phyloP scores from a whole-genome alignment of 2,888 invertebrate species.

The Ophion ellenae region DNA sequence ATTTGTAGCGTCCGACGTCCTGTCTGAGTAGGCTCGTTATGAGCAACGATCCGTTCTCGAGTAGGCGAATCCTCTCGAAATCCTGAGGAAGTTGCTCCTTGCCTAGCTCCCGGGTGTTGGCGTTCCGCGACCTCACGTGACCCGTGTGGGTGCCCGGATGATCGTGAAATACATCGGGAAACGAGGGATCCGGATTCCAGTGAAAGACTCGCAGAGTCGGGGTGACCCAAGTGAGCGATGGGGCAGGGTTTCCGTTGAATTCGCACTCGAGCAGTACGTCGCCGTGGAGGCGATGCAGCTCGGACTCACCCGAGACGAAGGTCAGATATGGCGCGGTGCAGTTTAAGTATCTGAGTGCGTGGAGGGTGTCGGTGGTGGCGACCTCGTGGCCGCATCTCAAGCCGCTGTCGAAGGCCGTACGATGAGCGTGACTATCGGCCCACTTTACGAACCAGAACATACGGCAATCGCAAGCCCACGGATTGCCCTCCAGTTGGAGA shows the following conservation, averaged over 20 bases:
- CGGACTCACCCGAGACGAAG: slow-evolving; percentile 86
- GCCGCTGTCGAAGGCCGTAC: slow-evolving; percentile 85
- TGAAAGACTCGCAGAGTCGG: slow-evolving; percentile 90
- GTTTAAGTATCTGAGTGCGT: slow-evolving; percentile 89
- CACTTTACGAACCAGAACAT: slow-evolving; percentile 91
- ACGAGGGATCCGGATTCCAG: slow-evolving; percentile 90
- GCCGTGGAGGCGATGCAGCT: slow-evolving; percentile 84
- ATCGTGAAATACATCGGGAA: slow-evolving; percentile 88
- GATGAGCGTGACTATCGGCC: slow-evolving; percentile 85
- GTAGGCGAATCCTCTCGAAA: slow-evolving; percentile 87
- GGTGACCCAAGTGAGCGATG: slow-evolving; percentile 94
- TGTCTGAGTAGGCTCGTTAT: slow-evolving; percentile 89
- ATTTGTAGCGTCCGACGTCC: slow-evolving; percentile 94
- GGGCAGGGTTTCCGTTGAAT: slow-evolving; percentile 90
- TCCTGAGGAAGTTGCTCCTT: slow-evolving; percentile 66
- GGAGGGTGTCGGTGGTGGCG: slow-evolving; percentile 87
- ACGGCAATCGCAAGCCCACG: slow-evolving; percentile 94
- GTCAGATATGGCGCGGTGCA: slow-evolving; percentile 88
- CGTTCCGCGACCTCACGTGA: slow-evolving; percentile 17
- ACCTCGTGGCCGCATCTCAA: slow-evolving; percentile 86
- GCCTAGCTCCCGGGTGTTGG: not conserved
- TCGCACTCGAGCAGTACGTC: slow-evolving; percentile 88
- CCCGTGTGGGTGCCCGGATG: slow-evolving; percentile 84
- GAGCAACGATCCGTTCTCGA: slow-evolving; percentile 91
- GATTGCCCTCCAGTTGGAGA: slow-evolving; percentile 90